These are phyloP conservation scores for Baryphthengus martii DNA, from an alignment of 2,113 vertebrate species.

Conservation along the genomic window DNA sequence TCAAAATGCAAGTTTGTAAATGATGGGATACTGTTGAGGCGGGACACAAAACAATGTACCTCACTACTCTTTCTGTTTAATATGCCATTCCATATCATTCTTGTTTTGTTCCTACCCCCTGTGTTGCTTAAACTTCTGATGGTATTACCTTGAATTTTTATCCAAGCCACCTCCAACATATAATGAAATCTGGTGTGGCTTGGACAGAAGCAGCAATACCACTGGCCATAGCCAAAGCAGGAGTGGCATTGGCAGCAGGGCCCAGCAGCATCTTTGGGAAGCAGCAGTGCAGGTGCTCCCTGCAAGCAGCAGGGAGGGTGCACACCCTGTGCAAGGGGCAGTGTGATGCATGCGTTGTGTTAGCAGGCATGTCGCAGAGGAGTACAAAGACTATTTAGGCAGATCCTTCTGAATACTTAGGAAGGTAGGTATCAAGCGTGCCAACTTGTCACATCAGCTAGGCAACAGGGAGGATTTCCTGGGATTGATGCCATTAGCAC, in stretches of 20 bases:
- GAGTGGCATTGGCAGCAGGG: background rate
- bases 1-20: background rate
- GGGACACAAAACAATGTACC: background rate
- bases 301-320: background rate
- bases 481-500: fast-evolving
- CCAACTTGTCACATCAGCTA: background rate
- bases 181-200: fast-evolving
- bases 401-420: background rate
- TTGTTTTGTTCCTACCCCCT: background rate
- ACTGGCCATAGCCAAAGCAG: too few relatives aligned
- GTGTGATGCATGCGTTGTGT: fast-evolving
- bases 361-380: background rate
- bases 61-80: background rate
- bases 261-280: fast-evolving
- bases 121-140: background rate
- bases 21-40: background rate
- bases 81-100: background rate
- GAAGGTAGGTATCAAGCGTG: fast-evolving
- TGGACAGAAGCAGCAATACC: background rate
- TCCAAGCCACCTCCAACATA: background rate
- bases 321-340: fast-evolving
- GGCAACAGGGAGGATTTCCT: fast-evolving
- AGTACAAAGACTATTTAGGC: background rate
- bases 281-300: too few relatives aligned
- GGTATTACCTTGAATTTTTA: background rate